These are phyloP conservation scores for Amblyjoppa proteus DNA, from an alignment of 2,888 invertebrate species.

Conservation along the genomic window DNA sequence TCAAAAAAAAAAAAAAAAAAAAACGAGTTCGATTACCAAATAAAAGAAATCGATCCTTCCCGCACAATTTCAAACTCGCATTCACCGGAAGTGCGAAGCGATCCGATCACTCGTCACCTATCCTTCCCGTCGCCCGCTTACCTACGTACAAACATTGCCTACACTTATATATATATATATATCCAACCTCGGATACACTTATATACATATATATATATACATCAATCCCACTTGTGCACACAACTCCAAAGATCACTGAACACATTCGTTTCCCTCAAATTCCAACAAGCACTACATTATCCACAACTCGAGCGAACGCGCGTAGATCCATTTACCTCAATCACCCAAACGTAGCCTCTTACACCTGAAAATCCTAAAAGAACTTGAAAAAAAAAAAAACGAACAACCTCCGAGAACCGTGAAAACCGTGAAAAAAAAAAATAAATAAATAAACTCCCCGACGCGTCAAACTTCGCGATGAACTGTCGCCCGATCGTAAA, in stretches of 20 bases:
- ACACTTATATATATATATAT: neutral
- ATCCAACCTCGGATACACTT: neutral
- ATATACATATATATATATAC: neutral
- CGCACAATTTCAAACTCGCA: constrained; percentile 24
- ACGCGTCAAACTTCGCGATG: constrained; percentile 19
- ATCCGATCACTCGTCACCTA: neutral
- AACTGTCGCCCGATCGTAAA: constrained; percentile 31
- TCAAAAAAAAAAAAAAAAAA: neutral
- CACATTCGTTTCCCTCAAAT: neutral
- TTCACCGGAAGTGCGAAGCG: constrained; percentile 26
- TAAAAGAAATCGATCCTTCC: constrained; percentile 1
- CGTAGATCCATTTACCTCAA: constrained; percentile 62
- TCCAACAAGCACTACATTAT: neutral
- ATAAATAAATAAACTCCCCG: constrained; percentile 35
- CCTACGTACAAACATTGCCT: neutral
- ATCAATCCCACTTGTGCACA: neutral
- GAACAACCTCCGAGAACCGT: neutral
- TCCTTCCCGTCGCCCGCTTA: neutral
- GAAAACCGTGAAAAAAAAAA: constrained; percentile 44
- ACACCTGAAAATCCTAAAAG: constrained; percentile 63
- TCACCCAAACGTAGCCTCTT: constrained; percentile 60
- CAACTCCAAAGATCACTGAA: neutral
- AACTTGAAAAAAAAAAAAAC: constrained; percentile 27
- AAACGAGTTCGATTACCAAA: no score
- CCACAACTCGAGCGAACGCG: constrained; percentile 5